phyloP scores from a whole-genome alignment of 1,140 invertebrate genomes.

The Aphelenchoides besseyi region DNA sequence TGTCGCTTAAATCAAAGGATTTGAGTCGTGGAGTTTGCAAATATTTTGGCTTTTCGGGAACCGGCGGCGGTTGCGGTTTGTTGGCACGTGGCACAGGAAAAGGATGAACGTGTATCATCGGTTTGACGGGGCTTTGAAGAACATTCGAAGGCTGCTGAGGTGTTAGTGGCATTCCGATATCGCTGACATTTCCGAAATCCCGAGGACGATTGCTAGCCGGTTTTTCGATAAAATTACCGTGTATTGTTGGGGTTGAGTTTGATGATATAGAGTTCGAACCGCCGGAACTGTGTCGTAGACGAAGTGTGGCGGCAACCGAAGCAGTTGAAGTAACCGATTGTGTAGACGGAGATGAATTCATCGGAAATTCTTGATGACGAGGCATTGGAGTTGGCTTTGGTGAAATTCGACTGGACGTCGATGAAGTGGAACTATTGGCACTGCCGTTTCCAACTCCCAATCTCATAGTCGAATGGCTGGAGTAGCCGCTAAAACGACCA shows the following conservation, averaged over 20 bases:
- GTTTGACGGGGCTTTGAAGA: conserved; percentile 3
- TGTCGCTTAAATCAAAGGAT: not conserved
- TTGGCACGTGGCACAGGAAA: not conserved
- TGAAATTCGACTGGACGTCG: not conserved
- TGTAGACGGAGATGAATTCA: not conserved
- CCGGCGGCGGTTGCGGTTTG: conserved; percentile 1
- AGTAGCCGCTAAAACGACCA: not conserved
- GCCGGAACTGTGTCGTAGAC: not conserved
- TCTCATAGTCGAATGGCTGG: not conserved
- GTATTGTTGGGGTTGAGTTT: not conserved
- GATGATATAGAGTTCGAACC: not conserved
- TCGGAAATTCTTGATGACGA: not conserved
- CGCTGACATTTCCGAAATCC: not conserved
- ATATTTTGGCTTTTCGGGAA: conserved; percentile 19
- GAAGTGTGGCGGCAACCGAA: not conserved
- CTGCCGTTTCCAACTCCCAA: not conserved
- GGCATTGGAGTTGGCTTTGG: conserved; percentile 22
- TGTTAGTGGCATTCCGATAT: not conserved
- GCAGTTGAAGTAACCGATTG: not conserved
- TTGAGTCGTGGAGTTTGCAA: conserved; percentile 3
- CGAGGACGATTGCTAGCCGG: not conserved
- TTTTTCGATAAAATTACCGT: not conserved
- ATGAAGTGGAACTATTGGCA: not conserved
- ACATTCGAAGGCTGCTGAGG: not conserved
- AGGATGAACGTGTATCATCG: conserved; percentile 19